Percentiles rank a stretch among this genome's conserved stretches.
phyloP scores from a whole-genome alignment of 2,797 vertebrate species.

The Etheostoma perlongum region DNA sequence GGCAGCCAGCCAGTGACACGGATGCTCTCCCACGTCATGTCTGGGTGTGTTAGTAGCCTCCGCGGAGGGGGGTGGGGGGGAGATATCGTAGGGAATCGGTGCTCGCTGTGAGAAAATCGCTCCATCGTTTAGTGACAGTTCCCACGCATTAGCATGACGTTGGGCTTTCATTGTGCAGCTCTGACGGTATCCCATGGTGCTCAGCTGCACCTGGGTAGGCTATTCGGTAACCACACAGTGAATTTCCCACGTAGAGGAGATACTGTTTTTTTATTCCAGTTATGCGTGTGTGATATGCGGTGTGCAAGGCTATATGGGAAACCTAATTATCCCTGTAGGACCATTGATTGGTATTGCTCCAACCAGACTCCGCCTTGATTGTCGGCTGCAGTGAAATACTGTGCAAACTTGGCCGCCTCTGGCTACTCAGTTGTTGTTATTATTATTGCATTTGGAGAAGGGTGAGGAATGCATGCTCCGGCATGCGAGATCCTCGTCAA shows the following conservation, averaged over 20 bases:
- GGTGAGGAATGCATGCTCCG: slow-evolving; percentile 15
- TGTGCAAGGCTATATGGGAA: background rate
- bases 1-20: slow-evolving; percentile 40
- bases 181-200: slow-evolving; percentile 47
- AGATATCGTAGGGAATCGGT: background rate
- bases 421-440: slow-evolving; percentile 36
- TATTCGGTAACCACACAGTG: slow-evolving; percentile 34
- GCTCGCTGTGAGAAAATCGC: slow-evolving; percentile 8
- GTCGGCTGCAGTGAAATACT: slow-evolving; percentile 50
- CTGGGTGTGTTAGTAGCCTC: slow-evolving; percentile 26
- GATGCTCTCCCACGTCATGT: slow-evolving; percentile 19
- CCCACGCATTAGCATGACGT: slow-evolving; percentile 60
- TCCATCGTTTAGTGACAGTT: slow-evolving; percentile 39
- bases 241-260: background rate
- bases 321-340: slow-evolving; percentile 20
- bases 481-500: background rate
- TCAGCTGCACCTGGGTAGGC: slow-evolving; percentile 49
- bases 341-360: slow-evolving; percentile 21
- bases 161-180: slow-evolving; percentile 63
- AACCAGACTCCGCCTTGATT: slow-evolving; percentile 53
- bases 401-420: slow-evolving; percentile 52
- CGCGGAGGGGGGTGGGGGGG: slow-evolving; percentile 19
- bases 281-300: slow-evolving; percentile 16
- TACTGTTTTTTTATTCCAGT: background rate
- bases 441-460: slow-evolving; percentile 9